Evolutionary conservation across 2,888 invertebrate species (phyloP), one percentile per base, ranked within the genome.

Genomic region (Lucinisca nassula): DNA sequence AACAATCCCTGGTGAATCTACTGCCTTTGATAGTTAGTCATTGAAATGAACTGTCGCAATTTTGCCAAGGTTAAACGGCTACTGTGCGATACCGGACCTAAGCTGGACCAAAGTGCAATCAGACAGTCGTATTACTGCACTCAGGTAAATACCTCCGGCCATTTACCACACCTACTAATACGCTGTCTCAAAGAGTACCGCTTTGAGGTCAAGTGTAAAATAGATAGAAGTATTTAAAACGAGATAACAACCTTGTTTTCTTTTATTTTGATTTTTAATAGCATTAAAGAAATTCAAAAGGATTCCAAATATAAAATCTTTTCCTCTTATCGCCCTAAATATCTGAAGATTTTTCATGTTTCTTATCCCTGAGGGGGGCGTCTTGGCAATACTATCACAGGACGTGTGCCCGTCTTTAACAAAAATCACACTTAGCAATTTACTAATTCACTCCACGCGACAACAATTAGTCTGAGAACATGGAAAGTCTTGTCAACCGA

Each of bases 81-180:
- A 67, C 67, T 21, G 67, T 67, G 35, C 67, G 67, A 67, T 67
- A 67, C 67, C 67, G 67, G 67, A 67, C 67, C 35, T 67, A 10
- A 67, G 32, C 35, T 67, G 67, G 32, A 3, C 75, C 78, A 77
- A 90, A 90, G 83, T 90, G 90, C 90, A 90, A 90, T 90, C 87
- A 90, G 90, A 88, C 87, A 45, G 90, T 85, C 90, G 84, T 79
- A 90, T 88, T 88, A 78, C 87, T 40, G 8, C 81, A 82, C 85
- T 88, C 85, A 81, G 40, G 84, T 79, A 90, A 90, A 90, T 85
- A 86, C 87, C 84, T 70, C 74, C 61, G 89, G 82, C 85, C 70
- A 82, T 88, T 85, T 74, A 84, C 85, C 70, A 58, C 67, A 76
- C 61, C 76, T 75, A 67, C 74, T 55, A 61, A 40, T 80, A 70